Base-by-base conservation (phyloP, 2,888 invertebrate species). In the Steinernema carpocapsae region DNA sequence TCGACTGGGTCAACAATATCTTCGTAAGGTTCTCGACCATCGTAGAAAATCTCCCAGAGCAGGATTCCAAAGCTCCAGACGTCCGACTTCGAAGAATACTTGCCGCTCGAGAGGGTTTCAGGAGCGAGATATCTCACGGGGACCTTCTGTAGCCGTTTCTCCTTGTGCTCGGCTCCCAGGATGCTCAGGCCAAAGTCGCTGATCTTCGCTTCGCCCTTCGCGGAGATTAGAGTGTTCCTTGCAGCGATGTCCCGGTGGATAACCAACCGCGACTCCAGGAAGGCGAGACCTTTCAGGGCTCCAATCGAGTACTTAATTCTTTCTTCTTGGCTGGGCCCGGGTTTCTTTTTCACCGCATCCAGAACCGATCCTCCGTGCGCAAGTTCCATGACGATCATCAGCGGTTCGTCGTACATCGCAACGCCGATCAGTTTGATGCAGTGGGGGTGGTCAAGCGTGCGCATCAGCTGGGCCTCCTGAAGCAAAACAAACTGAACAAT, bases 141-240 rank as follows among this genome's bases (percentile, higher is more conserved):
- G 29, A 82, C 79, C 52, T 80, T 80, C 72, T 76, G 71, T 71
- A 80, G 24, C 59, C 79, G 79, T 32, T 79, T 76, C 73, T 80
- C 81, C 56, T 78, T 79, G 77, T 83, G 82, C 43, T 76, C 64
- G 51, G 76, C 76, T 14, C 82, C 83, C 19, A 80, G 73, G 1
- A 83, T 74, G 2, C 80, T 80, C 14, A 83, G 75, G 0, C 83
- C 83, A 45, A 83, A 83, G 75, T 83, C 82, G 72, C 82, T 81
- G 71, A 83, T 82, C 75, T 83, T 81, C 12, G 74, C 74, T 12
- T 52, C 76, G n/a, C 77, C 79, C 19, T 64, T 64, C 64, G 64
- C 14, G 7, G 52, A 51, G 45, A 73, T 73, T n/a, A 73, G 24
- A 19, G 42, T 73, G 64, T 73, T 73, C 42, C 73, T 1, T 24